Conservation (phyloP, 2,797 vertebrate genomes). For the Anolis apletophallus region DNA sequence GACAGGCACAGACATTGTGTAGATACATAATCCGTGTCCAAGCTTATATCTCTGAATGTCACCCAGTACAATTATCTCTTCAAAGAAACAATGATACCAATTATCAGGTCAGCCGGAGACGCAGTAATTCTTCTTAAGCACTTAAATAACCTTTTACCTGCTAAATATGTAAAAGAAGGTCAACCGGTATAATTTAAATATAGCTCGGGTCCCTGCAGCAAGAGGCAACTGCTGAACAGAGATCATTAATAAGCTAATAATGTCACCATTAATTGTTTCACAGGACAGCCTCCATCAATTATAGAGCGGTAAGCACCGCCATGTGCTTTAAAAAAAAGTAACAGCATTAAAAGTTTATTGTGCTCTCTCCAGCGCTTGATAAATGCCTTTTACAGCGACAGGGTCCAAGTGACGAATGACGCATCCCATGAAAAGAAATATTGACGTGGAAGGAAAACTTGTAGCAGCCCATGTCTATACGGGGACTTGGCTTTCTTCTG, state of each 20-base stretch:
- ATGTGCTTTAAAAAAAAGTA: slow-evolving; percentile 30
- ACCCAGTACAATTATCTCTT: slow-evolving; percentile 60
- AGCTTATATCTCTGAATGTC: slow-evolving; percentile 13
- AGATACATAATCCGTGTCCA: not conserved
- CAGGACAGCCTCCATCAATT: slow-evolving; percentile 54
- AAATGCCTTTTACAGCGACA: not conserved
- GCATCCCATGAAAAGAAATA: not conserved
- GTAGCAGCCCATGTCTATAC: too few relatives aligned
- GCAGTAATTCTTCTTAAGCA: slow-evolving; percentile 73
- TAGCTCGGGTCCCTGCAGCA: slow-evolving; percentile 48
- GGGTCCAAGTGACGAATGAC: fast-evolving
- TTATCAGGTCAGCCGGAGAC: slow-evolving; percentile 63
- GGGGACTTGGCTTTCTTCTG: too few relatives aligned
- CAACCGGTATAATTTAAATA: slow-evolving; percentile 72
- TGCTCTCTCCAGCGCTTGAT: not conserved
- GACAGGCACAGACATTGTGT: not conserved
- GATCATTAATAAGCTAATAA: slow-evolving; percentile 66
- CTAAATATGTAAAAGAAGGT: slow-evolving; percentile 75
- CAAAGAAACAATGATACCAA: slow-evolving; percentile 64
- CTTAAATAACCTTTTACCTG: slow-evolving; percentile 74
- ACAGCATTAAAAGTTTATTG: fast-evolving
- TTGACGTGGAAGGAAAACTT: not conserved
- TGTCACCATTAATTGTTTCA: slow-evolving; percentile 68
- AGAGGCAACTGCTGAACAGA: slow-evolving; percentile 65
- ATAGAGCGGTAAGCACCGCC: slow-evolving; percentile 38